A percentile compares a stretch with the other conserved stretches of the same genome.
phyloP scores from a whole-genome alignment of 2,797 vertebrate genomes.

The Argyrosomus regius region DNA sequence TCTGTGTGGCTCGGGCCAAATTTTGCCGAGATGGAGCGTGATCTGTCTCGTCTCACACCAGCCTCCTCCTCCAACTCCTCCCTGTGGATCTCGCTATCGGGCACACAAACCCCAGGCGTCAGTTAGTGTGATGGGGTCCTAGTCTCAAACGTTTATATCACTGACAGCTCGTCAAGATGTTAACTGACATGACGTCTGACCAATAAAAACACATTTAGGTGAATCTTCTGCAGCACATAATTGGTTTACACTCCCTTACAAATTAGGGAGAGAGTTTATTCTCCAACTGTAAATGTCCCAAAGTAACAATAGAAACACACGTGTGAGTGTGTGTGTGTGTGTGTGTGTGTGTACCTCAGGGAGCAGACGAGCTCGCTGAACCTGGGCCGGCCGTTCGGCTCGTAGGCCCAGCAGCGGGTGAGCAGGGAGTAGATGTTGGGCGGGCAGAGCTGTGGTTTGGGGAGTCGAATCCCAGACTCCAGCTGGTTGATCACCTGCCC shows the following conservation, averaged over 20 bases:
- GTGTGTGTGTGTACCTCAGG: conserved; percentile 86
- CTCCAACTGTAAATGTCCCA: no score
- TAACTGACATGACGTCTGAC: background rate
- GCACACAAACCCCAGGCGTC: background rate
- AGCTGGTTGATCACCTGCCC: conserved; percentile 96
- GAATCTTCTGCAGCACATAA: background rate
- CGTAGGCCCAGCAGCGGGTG: conserved; percentile 94
- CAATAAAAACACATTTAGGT: background rate
- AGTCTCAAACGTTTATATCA: background rate
- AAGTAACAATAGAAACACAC: background rate
- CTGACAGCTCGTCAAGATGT: background rate
- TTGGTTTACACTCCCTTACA: background rate
- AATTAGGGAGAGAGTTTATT: no score
- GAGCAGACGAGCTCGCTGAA: conserved; percentile 93
- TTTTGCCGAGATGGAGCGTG: conserved; percentile 69
- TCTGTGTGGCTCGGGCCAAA: conserved; percentile 64
- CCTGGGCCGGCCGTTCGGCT: conserved; percentile 90
- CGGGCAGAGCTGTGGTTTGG: conserved; percentile 92
- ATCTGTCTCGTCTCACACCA: conserved; percentile 76
- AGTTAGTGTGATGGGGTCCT: background rate
- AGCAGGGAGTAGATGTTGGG: conserved; percentile 93
- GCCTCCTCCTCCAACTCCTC: conserved; percentile 85
- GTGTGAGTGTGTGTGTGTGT: background rate
- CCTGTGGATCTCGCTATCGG: conserved; percentile 89
- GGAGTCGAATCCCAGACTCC: conserved; percentile 93